A percentile compares a stretch with the other conserved stretches of the same genome.
phyloP scores from a whole-genome alignment of 1,140 invertebrate genomes.

The Orchesella cincta region DNA sequence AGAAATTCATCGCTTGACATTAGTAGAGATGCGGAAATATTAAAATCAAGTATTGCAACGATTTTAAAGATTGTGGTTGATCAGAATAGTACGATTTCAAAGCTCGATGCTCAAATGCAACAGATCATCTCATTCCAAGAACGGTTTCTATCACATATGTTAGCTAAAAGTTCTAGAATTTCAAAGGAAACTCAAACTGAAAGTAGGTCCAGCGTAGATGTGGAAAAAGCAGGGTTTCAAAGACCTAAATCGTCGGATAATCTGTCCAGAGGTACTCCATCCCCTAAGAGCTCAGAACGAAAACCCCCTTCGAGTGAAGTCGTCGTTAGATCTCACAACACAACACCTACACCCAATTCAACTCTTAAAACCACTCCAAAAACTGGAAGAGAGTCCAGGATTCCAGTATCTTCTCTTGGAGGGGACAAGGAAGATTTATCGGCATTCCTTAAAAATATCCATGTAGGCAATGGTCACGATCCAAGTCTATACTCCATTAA shows the following conservation, averaged over 20 bases:
- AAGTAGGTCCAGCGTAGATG: no score
- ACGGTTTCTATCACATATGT: neutral
- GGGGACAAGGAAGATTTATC: constrained; percentile 38
- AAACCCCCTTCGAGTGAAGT: no score
- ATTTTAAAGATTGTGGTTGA: constrained; percentile 30
- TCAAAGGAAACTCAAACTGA: neutral
- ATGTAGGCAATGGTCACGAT: constrained; percentile 36
- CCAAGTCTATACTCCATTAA: constrained; percentile 34
- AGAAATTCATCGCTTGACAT: neutral
- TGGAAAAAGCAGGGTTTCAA: no score
- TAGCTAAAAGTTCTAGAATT: neutral
- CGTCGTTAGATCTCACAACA: no score
- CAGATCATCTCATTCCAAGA: constrained; percentile 38
- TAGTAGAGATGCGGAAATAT: neutral
- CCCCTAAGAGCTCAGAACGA: no score
- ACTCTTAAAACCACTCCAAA: no score
- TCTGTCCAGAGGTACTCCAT: no score
- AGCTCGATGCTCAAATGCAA: constrained; percentile 34
- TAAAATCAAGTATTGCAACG: constrained; percentile 19
- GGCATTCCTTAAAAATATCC: constrained; percentile 39
- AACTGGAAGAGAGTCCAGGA: neutral
- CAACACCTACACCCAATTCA: neutral
- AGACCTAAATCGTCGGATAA: no score
- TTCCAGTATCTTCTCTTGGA: constrained; percentile 21
- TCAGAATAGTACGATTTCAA: constrained; percentile 30